Conservation (phyloP, 2,888 invertebrate species). For the Leptarthrus brevirostris region DNA sequence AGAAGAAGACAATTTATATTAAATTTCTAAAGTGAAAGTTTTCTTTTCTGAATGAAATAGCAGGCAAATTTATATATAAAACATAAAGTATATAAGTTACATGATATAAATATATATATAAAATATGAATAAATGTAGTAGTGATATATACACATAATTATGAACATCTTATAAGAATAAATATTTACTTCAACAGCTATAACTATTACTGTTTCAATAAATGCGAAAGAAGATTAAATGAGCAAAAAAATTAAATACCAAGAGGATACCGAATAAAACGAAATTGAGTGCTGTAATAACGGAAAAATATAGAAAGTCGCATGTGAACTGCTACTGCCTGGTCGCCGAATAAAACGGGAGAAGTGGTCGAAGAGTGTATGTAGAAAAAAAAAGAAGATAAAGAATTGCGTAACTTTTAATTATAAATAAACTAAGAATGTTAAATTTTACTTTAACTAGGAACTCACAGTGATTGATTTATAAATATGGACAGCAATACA, state of each 20-base stretch:
- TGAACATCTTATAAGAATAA: slow-evolving; percentile 51
- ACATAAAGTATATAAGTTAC: slow-evolving; percentile 48
- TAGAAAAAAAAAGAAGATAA: neutral
- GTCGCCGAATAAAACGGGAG: slow-evolving; percentile 14
- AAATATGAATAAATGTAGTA: slow-evolving; percentile 54
- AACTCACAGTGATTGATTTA: slow-evolving; percentile 51
- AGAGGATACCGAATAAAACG: slow-evolving; percentile 12
- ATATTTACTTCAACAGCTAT: slow-evolving; percentile 39
- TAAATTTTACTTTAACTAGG: slow-evolving; percentile 43
- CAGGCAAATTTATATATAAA: slow-evolving; percentile 49
- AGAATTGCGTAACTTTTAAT: neutral
- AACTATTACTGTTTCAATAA: slow-evolving; percentile 42
- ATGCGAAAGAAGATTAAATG: slow-evolving; percentile 2
- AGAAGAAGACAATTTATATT: slow-evolving; percentile 53
- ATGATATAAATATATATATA: slow-evolving; percentile 50
- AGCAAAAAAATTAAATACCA: slow-evolving; percentile 39
- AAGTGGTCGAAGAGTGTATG: neutral
- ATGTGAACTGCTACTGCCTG: neutral
- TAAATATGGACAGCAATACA: slow-evolving; percentile 54
- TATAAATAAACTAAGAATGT: slow-evolving; percentile 42
- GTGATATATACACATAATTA: slow-evolving; percentile 52
- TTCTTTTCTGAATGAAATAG: slow-evolving; percentile 25
- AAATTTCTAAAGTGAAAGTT: slow-evolving; percentile 52
- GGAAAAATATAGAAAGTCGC: neutral
- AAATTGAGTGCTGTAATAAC: neutral